phyloP scores from a whole-genome alignment of 2,888 invertebrate genomes.

The Pyralis farinalis region DNA sequence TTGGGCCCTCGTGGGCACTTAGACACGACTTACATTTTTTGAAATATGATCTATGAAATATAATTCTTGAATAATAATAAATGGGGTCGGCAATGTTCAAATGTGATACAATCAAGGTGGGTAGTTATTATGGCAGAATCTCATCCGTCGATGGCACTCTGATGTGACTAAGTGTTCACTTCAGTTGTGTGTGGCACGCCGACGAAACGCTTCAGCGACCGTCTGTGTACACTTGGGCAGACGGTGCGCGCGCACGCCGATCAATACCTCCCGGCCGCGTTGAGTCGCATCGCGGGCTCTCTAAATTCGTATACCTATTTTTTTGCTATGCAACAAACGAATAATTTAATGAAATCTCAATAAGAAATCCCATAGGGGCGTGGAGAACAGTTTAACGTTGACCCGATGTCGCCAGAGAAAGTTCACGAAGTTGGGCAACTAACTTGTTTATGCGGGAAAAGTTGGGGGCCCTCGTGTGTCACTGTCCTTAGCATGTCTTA shows the following conservation, averaged over 20 bases:
- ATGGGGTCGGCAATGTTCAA: background rate
- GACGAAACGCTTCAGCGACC: conserved; percentile 59
- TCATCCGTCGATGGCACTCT: conserved; percentile 56
- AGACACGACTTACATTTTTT: too few species aligned
- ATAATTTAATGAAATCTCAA: conserved; percentile 42
- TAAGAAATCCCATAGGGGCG: conserved; percentile 31
- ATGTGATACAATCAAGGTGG: conserved; percentile 19
- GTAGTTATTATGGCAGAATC: conserved; percentile 35
- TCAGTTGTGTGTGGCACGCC: conserved; percentile 60
- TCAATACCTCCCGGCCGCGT: conserved; percentile 68
- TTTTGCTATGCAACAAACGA: conserved; percentile 48
- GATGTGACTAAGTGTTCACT: conserved; percentile 61
- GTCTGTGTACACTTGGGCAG: conserved; percentile 69
- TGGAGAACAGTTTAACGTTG: conserved; percentile 33
- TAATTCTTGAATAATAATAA: too few species aligned
- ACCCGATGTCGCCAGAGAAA: conserved; percentile 21
- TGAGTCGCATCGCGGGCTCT: conserved; percentile 64
- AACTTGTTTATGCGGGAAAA: conserved; percentile 32
- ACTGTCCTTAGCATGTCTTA: conserved; percentile 22
- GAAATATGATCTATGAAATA: too few species aligned
- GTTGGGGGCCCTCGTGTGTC: conserved; percentile 26
- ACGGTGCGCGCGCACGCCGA: conserved; percentile 76
- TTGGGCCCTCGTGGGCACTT: too few species aligned
- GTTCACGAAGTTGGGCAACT: conserved; percentile 19
- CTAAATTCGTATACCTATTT: conserved; percentile 66